These are phyloP conservation scores for Phymastichus coffea DNA, from an alignment of 1,140 invertebrate species.

Conservation along the genomic window DNA sequence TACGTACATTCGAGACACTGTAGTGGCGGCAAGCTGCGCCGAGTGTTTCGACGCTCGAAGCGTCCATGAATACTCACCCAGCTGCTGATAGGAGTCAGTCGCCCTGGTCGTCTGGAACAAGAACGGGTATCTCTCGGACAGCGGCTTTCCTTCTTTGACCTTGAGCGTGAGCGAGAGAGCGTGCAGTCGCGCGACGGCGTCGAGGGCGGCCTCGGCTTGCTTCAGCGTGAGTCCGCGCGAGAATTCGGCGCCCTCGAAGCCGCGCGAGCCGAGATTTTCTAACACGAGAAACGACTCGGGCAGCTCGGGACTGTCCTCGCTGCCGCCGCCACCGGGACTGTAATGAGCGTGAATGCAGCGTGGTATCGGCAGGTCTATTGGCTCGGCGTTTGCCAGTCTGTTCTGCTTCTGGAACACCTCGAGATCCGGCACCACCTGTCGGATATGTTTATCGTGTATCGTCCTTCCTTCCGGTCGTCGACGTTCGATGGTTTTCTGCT, in stretches of 20 bases:
- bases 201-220: slow-evolving; percentile 66
- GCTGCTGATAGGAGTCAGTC: slow-evolving; percentile 74
- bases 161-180: slow-evolving; percentile 69
- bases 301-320: slow-evolving; percentile 56
- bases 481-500: no score
- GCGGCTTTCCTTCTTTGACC: slow-evolving; percentile 60
- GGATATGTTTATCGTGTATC: no score
- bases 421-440: slow-evolving; percentile 67
- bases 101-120: slow-evolving; percentile 74
- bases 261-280: slow-evolving; percentile 60
- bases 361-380: slow-evolving; percentile 61
- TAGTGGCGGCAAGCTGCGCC: no score
- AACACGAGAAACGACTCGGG: slow-evolving; percentile 67
- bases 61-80: no score
- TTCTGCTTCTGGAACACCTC: slow-evolving; percentile 58
- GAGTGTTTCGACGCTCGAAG: no score
- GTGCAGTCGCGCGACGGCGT: slow-evolving; percentile 70
- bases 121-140: slow-evolving; percentile 71
- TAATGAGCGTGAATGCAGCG: slow-evolving; percentile 68
- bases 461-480: no score
- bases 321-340: slow-evolving; percentile 50
- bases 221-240: slow-evolving; percentile 67
- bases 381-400: slow-evolving; percentile 36
- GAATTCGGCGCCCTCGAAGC: slow-evolving; percentile 64
- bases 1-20: no score